Percentiles rank a stretch among this genome's conserved stretches.
These are phyloP conservation scores for Rhinogobio ventralis DNA, from an alignment of 2,797 vertebrate genomes.

Conservation along the genomic window DNA sequence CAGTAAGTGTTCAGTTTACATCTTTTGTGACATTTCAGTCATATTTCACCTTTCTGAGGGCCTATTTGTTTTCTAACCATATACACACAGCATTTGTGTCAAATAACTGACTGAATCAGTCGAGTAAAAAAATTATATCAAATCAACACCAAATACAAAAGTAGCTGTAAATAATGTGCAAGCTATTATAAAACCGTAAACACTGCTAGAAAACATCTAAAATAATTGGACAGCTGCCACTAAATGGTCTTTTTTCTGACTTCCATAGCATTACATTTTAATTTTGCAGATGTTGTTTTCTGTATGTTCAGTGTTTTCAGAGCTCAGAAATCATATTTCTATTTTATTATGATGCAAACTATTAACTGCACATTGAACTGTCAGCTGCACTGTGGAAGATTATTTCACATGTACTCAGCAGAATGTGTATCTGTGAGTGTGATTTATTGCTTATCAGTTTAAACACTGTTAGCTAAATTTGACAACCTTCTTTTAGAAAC, in stretches of 20 bases:
- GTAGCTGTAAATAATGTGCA: not conserved
- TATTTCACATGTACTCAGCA: not conserved
- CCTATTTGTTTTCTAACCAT: not conserved
- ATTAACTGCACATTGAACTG: not conserved
- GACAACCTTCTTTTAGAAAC: not conserved
- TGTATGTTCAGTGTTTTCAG: not conserved
- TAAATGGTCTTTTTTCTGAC: too few species aligned
- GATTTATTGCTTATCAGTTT: not conserved
- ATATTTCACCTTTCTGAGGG: not conserved
- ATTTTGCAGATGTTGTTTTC: not conserved
- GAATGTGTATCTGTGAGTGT: not conserved
- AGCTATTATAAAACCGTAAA: not conserved
- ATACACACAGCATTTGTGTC: not conserved
- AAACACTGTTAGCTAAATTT: not conserved
- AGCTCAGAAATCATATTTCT: not conserved
- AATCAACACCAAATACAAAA: not conserved
- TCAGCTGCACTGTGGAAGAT: not conserved
- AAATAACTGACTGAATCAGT: not conserved
- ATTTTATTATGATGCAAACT: not conserved
- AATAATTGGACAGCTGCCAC: not conserved
- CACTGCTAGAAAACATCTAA: not conserved
- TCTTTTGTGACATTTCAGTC: not conserved
- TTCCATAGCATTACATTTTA: too few species aligned
- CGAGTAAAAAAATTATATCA: not conserved
- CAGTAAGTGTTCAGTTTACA: constrained; percentile 6